These are phyloP conservation scores for Thunnus albacares DNA, from an alignment of 2,797 vertebrate species.

Conservation along the genomic window DNA sequence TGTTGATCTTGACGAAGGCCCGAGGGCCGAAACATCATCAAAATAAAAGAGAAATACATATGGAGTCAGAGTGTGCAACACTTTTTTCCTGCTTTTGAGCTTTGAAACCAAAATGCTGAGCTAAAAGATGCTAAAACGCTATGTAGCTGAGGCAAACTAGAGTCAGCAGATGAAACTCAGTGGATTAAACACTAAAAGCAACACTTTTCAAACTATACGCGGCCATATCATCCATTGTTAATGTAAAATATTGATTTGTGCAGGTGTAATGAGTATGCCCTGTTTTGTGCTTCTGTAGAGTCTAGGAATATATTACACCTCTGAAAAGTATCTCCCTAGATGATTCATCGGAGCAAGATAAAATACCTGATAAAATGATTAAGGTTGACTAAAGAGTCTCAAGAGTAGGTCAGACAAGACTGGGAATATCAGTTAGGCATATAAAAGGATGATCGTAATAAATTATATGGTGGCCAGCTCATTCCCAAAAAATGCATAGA, in stretches of 20 bases:
- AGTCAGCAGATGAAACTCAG: too few relatives aligned
- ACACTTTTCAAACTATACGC: background rate
- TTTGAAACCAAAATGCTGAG: too few relatives aligned
- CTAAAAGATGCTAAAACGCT: too few relatives aligned
- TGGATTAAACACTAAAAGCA: too few relatives aligned
- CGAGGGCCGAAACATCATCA: too few relatives aligned
- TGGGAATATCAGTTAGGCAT: background rate
- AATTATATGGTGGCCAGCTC: background rate
- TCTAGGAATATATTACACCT: background rate
- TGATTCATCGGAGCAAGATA: background rate
- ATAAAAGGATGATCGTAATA: background rate
- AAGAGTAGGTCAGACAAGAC: background rate
- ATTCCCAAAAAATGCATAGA: slow-evolving; percentile 11
- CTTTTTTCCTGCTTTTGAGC: too few relatives aligned
- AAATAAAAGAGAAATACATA: too few relatives aligned
- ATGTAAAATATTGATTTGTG: background rate
- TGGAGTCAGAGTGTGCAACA: too few relatives aligned
- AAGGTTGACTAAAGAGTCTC: background rate
- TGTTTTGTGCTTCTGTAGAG: background rate
- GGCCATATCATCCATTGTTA: background rate
- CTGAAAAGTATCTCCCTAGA: background rate
- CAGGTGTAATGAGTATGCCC: background rate
- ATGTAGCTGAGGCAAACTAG: too few relatives aligned
- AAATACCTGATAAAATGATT: slow-evolving; percentile 2
- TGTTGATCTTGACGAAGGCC: too few relatives aligned